These are phyloP conservation scores for Epinephelus moara DNA, from an alignment of 2,113 vertebrate species.

Conservation along the genomic window DNA sequence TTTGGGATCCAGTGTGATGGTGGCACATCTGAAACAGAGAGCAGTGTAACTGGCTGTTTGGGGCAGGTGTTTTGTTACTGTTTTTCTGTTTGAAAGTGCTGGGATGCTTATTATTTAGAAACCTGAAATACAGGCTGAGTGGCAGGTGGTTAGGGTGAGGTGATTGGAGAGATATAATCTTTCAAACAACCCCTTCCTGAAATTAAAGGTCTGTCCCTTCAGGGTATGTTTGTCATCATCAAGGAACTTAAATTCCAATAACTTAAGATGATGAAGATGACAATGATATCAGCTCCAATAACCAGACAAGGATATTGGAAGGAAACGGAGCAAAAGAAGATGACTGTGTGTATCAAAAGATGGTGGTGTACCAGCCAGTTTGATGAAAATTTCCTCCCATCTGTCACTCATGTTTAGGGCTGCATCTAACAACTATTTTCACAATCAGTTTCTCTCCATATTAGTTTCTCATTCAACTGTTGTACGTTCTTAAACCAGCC, in stretches of 20 bases:
- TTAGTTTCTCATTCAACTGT: no score
- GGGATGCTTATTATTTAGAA: not conserved
- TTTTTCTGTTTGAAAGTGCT: not conserved
- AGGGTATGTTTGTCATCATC: not conserved
- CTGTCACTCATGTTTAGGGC: not conserved
- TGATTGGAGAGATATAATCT: not conserved
- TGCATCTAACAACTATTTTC: not conserved
- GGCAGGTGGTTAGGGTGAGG: not conserved
- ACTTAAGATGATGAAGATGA: not conserved
- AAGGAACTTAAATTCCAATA: not conserved
- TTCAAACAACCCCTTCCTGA: not conserved
- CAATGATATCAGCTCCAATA: not conserved
- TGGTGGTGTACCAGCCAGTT: not conserved
- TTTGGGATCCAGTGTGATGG: not conserved
- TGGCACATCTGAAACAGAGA: not conserved
- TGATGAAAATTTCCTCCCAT: not conserved
- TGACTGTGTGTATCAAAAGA: not conserved
- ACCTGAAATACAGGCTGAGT: not conserved
- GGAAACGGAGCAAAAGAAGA: not conserved
- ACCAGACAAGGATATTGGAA: not conserved
- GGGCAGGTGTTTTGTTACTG: not conserved
- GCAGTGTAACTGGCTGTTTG: not conserved
- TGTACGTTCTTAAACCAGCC: no score
- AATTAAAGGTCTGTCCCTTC: no score
- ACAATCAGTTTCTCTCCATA: no score